A percentile compares a stretch with the other conserved stretches of the same genome.
These are phyloP conservation scores for Cyphomyrus discorhynchus DNA, from an alignment of 2,113 vertebrate genomes.

Conservation along the genomic window DNA sequence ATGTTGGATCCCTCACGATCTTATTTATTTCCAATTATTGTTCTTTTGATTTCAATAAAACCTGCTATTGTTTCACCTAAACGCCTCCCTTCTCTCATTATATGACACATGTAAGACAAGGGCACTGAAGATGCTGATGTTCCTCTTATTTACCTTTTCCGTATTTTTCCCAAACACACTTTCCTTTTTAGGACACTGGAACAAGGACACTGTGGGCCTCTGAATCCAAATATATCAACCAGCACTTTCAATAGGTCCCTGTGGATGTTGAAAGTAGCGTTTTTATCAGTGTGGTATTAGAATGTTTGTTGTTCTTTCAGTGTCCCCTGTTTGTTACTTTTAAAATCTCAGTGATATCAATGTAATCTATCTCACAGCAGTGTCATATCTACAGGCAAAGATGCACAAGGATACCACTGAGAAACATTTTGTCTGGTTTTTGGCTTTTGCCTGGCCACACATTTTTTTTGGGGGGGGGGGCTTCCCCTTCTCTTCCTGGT, in stretches of 20 bases:
- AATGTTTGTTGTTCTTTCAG: not conserved
- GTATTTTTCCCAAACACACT: not conserved
- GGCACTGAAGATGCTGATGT: not conserved
- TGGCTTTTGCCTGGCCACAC: not conserved
- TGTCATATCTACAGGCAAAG: not conserved
- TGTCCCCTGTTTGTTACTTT: not conserved
- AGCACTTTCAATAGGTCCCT: not conserved
- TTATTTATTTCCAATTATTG: no score
- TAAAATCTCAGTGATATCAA: not conserved
- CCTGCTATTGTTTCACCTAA: no score
- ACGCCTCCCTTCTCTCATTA: no score
- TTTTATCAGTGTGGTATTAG: not conserved
- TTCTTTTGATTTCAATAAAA: no score
- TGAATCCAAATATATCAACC: not conserved
- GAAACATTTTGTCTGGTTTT: not conserved
- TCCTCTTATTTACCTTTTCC: not conserved
- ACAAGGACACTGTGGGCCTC: not conserved
- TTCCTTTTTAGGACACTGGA: not conserved
- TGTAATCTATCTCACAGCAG: not conserved
- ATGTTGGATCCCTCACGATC: no score
- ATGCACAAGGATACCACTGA: not conserved
- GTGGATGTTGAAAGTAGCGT: not conserved
- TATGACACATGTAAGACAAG: not conserved
- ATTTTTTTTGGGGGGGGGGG: not conserved
- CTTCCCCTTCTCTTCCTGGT: not conserved